Evolutionary conservation across 2,888 invertebrate genomes (phyloP), one percentile per base, ranked within the genome.

Genomic region (Sarcophaga subvicina): DNA sequence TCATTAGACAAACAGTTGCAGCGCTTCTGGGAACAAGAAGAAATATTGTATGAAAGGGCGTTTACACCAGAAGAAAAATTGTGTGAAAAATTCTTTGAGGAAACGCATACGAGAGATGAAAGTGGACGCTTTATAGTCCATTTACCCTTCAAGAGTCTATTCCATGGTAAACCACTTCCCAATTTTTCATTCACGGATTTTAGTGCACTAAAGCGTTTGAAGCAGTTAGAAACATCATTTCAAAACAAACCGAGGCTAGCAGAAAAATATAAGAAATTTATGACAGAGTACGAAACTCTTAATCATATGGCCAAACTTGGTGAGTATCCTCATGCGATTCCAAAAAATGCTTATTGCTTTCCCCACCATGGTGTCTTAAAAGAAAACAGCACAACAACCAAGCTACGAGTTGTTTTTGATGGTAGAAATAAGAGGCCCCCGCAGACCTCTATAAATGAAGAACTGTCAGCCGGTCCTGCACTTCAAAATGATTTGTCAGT

Each of bases 21-120:
- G 49, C 6, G 59, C 59, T 77, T 86, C 70, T 77, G 86, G 83
- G 76, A 86, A 64, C 73, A 86, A 22, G 71, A 83, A 69, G 79
- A 79, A 49, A 17, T 86, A n/a, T 37, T 60, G 3, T 79, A 82
- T 17, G 27, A 62, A 37, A 66, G 25, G 4, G 47, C 71, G 5
- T 14, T 62, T 37, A 64, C 80, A 27, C 17, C 27, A 2, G 81
- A 84, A 80, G 80, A 80, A 69, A 22, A 20, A 12, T 59, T 76
- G 3, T 79, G 78, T 20, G 83, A 77, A 59, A 63, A 59, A 59
- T 75, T 73, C 14, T 85, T 85, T 64, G n/a, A 37, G 5, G 25
- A 54, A 11, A 84, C 76, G 8, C 45, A 71, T 25, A 71, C 54
- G 8, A 59, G 77, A 47, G 27, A 80, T 72, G 27, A 70, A 2